Evolutionary conservation across 2,888 invertebrate genomes (phyloP).

Genomic region (Eupithecia subumbrata): DNA sequence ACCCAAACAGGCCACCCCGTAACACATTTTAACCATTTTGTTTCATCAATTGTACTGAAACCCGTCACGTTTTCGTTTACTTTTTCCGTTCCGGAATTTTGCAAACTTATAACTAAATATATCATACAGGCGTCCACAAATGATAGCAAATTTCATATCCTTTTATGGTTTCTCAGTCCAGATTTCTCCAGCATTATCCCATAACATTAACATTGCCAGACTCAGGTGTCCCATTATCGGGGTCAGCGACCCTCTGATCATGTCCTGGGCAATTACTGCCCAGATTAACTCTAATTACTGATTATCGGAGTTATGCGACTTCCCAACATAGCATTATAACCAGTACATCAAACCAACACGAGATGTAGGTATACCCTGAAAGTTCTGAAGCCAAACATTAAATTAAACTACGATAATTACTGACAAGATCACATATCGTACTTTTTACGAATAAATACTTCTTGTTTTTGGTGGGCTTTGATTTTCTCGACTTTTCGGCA

Average conservation of each 20-base stretch:
- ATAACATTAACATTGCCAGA: slow-evolving; percentile 15
- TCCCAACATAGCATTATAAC: background rate
- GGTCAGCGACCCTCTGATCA: slow-evolving; percentile 21
- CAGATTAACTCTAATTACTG: slow-evolving; percentile 21
- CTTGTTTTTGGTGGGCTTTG: no score
- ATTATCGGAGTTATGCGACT: slow-evolving; percentile 19
- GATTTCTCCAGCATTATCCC: background rate
- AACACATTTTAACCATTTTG: no score
- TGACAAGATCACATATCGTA: no score
- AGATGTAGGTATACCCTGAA: background rate
- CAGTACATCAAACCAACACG: background rate
- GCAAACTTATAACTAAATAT: no score
- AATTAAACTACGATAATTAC: no score
- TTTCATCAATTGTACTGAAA: no score
- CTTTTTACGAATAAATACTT: no score
- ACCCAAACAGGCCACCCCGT: no score
- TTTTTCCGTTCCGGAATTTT: no score
- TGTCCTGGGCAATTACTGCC: slow-evolving; percentile 26
- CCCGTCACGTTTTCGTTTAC: no score
- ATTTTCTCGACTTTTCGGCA: no score
- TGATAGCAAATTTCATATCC: slow-evolving; percentile 6
- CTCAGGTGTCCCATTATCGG: slow-evolving; percentile 33
- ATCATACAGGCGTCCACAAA: background rate
- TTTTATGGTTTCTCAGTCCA: slow-evolving; percentile 11
- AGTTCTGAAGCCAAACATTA: no score